Conservation (phyloP, 2,888 invertebrate species). For the Ophioninae sp. region DNA sequence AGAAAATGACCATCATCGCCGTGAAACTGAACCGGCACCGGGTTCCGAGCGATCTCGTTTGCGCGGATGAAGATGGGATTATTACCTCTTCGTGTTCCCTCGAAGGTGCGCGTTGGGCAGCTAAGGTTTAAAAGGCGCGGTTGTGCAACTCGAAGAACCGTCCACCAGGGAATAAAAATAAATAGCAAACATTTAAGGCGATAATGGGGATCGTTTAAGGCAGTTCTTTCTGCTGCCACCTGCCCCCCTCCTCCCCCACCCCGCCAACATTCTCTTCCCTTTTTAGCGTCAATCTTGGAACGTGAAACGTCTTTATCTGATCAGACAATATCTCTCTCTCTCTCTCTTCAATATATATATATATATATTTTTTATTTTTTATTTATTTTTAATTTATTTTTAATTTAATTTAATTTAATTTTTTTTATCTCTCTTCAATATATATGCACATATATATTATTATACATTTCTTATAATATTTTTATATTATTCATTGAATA, state of each 20-base stretch:
- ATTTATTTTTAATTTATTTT: no score
- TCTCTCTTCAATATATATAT: background rate
- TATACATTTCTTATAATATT: no score
- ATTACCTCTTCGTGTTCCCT: slow-evolving; percentile 8
- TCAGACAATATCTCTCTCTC: slow-evolving; percentile 17
- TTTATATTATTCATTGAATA: no score
- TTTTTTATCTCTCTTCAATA: no score
- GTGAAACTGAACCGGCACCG: background rate
- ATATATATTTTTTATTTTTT: no score
- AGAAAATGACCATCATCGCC: background rate
- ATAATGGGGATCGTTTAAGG: slow-evolving; percentile 61
- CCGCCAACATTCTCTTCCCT: background rate
- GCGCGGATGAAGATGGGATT: background rate
- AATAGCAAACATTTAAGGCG: slow-evolving; percentile 59
- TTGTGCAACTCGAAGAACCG: slow-evolving; percentile 6
- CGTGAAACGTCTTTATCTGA: slow-evolving; percentile 61
- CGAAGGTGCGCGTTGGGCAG: background rate
- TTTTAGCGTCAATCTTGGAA: slow-evolving; percentile 9
- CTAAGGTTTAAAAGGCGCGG: slow-evolving; percentile 22
- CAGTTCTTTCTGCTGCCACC: background rate
- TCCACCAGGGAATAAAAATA: slow-evolving; percentile 56
- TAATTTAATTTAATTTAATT: no score
- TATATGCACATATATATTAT: no score
- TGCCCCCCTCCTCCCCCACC: slow-evolving; percentile 12
- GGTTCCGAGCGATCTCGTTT: no score